Conservation (phyloP, 2,888 invertebrate genomes). For the Syritta pipiens region DNA sequence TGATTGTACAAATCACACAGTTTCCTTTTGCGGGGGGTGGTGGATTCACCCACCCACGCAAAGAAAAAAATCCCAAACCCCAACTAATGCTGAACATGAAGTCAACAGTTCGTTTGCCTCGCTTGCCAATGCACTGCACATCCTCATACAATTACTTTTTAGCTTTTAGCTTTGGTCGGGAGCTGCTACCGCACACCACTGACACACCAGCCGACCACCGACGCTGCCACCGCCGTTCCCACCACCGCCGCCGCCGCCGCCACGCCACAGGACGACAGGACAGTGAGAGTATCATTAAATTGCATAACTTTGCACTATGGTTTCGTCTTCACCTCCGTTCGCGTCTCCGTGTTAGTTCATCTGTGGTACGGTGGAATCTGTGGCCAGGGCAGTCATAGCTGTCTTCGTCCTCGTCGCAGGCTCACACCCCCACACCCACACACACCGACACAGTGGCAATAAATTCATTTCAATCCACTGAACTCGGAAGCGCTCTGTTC, state of each 20-base stretch:
- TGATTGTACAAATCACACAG: conserved; percentile 65
- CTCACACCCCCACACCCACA: conserved; percentile 21
- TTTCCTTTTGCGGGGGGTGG: conserved; percentile 24
- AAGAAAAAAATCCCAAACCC: conserved; percentile 20
- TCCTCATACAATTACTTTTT: conserved; percentile 56
- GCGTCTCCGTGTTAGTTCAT: background rate
- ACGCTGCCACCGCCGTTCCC: no score
- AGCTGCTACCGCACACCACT: conserved; percentile 20
- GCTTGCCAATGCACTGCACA: conserved; percentile 7
- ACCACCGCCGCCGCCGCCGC: no score
- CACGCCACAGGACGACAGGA: conserved; percentile 50
- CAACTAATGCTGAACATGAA: conserved; percentile 56
- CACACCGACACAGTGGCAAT: no score
- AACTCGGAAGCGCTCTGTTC: conserved; percentile 31
- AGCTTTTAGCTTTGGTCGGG: conserved; percentile 27
- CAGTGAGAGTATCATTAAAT: conserved; percentile 54
- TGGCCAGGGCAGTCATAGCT: conserved; percentile 38
- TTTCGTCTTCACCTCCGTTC: conserved; percentile 17
- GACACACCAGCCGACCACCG: no score
- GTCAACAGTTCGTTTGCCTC: conserved; percentile 48
- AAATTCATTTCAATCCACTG: conserved; percentile 64
- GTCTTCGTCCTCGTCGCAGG: conserved; percentile 10
- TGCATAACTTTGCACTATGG: conserved; percentile 59
- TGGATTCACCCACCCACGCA: background rate
- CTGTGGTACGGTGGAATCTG: conserved; percentile 17